Conservation (phyloP, 1,140 invertebrate genomes). For the Saccostrea echinata region DNA sequence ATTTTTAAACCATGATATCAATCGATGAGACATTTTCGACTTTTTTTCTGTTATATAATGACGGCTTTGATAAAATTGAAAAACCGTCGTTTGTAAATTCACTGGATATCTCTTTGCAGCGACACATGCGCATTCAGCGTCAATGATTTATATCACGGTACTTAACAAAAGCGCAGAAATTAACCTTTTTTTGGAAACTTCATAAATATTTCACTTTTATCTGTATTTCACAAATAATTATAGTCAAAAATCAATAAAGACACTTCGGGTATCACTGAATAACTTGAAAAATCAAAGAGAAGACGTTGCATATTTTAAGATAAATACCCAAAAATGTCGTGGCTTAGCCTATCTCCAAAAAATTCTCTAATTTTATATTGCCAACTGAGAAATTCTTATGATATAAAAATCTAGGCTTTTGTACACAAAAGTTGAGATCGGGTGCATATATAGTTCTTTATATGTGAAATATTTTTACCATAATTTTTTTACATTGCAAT, state of each 20-base stretch:
- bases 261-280: neutral
- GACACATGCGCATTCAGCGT: neutral
- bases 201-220: neutral
- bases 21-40: neutral
- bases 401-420: too few relatives aligned
- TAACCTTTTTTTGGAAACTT: neutral
- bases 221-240: neutral
- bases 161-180: neutral
- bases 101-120: neutral
- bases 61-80: neutral
- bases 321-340: too few relatives aligned
- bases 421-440: too few relatives aligned
- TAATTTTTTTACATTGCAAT: too few relatives aligned
- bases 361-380: too few relatives aligned
- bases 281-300: neutral
- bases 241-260: neutral
- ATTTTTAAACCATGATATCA: neutral
- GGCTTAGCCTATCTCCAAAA: too few relatives aligned
- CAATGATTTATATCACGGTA: slow-evolving; percentile 3
- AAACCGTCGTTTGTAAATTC: neutral
- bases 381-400: too few relatives aligned
- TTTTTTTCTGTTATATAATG: neutral
- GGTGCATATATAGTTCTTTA: too few relatives aligned
- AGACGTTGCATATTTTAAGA: neutral
- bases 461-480: too few relatives aligned